These are phyloP conservation scores for Athalia rosae DNA, from an alignment of 2,888 invertebrate species.

Conservation along the genomic window DNA sequence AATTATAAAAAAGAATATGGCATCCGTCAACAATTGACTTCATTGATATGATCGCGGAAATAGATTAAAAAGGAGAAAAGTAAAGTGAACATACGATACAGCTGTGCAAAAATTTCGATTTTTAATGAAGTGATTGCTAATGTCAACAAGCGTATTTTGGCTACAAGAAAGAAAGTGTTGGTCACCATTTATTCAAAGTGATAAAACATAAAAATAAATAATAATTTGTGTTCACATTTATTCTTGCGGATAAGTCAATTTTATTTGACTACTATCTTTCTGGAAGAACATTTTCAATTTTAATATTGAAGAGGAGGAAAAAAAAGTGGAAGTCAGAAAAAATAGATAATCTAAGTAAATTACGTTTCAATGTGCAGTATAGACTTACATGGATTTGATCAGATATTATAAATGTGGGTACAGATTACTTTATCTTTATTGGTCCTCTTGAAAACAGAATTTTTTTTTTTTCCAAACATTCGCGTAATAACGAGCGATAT, in stretches of 20 bases:
- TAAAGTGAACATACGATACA: background rate
- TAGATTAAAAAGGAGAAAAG: constrained; percentile 3
- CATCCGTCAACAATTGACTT: constrained; percentile 12
- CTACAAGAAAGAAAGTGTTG: constrained; percentile 28
- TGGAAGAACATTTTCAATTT: background rate
- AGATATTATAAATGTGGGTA: constrained; percentile 7
- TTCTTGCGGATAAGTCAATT: background rate
- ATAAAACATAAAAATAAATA: background rate
- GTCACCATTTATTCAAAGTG: background rate
- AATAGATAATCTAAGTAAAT: background rate
- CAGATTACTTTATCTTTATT: constrained; percentile 15
- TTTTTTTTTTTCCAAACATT: background rate
- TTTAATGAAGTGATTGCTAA: constrained; percentile 39
- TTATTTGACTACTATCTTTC: background rate
- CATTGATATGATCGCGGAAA: constrained; percentile 32
- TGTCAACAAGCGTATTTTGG: constrained; percentile 26
- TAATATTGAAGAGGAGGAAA: background rate
- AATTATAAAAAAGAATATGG: constrained; percentile 18
- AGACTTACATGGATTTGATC: constrained; percentile 24
- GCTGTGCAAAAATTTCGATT: constrained; percentile 31
- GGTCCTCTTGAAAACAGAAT: background rate
- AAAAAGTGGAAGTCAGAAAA: background rate
- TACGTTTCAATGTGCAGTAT: constrained; percentile 7
- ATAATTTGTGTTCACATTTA: background rate
- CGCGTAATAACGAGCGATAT: background rate